Evolutionary conservation across 1,140 invertebrate genomes (phyloP).

Genomic region (Tachypleus tridentatus): DNA sequence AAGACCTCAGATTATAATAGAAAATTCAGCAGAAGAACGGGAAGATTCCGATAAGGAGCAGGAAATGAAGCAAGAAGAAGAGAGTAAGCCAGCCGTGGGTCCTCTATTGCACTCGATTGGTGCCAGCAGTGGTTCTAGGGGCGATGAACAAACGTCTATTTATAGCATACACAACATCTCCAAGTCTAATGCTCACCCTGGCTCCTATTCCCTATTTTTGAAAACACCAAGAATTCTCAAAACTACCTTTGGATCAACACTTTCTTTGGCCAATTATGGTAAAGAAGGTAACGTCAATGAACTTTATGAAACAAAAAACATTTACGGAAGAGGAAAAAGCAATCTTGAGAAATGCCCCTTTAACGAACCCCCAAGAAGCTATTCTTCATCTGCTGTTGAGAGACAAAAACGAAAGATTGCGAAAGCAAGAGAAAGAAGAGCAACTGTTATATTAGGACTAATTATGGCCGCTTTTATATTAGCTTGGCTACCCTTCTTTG

Average conservation of each 20-base stretch:
- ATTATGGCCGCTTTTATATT: constrained; percentile 99
- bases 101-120: too few species aligned
- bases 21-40: neutral
- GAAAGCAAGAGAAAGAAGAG: constrained; percentile 89
- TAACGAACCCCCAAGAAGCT: neutral
- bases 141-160: too few species aligned
- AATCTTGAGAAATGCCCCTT: constrained; percentile 20
- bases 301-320: too few species aligned
- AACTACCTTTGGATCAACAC: constrained; percentile 22
- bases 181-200: too few species aligned
- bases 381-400: constrained; percentile 54
- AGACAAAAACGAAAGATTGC: constrained; percentile 83
- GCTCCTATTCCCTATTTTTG: too few species aligned
- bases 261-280: constrained; percentile 22
- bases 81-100: too few species aligned
- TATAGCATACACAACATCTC: too few species aligned
- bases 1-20: constrained; percentile 10
- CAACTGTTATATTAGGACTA: constrained; percentile 89
- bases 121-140: too few species aligned
- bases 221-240: constrained; percentile 18
- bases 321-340: constrained; percentile 19
- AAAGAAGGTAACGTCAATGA: constrained; percentile 18
- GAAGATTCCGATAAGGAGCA: too few species aligned
- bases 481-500: constrained; percentile 98
- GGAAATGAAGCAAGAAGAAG: too few species aligned